These are phyloP conservation scores for Sycobia sp. DNA, from an alignment of 1,140 invertebrate species.

Conservation along the genomic window DNA sequence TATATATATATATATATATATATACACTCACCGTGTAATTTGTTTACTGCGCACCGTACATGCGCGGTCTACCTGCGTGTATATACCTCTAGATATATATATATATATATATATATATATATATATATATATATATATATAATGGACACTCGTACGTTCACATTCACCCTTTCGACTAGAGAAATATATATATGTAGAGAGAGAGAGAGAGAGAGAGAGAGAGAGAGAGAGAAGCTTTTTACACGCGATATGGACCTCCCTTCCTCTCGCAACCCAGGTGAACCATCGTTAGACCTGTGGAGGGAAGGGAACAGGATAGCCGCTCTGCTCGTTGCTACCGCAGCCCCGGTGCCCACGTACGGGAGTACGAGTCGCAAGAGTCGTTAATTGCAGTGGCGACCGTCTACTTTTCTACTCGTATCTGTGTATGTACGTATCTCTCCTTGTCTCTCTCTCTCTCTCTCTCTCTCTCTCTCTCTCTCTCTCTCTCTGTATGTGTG, in stretches of 20 bases:
- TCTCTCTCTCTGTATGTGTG: too few species aligned
- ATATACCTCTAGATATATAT: too few species aligned
- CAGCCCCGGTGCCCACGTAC: too few species aligned
- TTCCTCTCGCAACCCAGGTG: conserved; percentile 1
- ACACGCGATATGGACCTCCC: neutral
- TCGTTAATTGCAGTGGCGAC: conserved; percentile 30
- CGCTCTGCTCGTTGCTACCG: neutral
- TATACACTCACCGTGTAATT: conserved; percentile 26
- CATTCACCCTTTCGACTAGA: too few species aligned
- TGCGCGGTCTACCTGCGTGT: neutral
- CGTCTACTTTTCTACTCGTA: conserved; percentile 25
- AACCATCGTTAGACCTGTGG: neutral
- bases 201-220: neutral
- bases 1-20: too few species aligned
- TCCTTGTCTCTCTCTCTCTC: too few species aligned
- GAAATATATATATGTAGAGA: too few species aligned
- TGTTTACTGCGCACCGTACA: conserved; percentile 6
- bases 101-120: too few species aligned
- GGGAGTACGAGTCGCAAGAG: neutral
- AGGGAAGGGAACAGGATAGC: too few species aligned
- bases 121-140: too few species aligned
- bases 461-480: too few species aligned
- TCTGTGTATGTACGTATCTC: neutral
- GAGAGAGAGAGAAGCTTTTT: neutral
- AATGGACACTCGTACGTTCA: too few species aligned